Base-by-base conservation (phyloP, 2,113 vertebrate genomes). In the Diglossa brunneiventris region DNA sequence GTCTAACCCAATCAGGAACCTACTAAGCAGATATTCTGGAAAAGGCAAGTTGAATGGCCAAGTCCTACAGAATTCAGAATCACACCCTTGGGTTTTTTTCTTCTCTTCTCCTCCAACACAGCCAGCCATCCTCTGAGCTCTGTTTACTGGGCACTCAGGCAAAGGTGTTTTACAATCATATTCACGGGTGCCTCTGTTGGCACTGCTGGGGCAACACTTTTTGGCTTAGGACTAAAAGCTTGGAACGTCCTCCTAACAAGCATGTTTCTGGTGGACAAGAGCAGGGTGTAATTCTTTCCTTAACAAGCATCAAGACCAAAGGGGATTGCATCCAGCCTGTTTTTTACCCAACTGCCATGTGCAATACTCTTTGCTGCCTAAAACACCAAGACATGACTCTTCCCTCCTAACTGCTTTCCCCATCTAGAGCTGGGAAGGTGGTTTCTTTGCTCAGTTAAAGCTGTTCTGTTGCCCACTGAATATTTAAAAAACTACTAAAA, bases 401-500 rank as follows among this genome's bases (percentile, higher is more conserved):
- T 64, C 33, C 44, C 10, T 86, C 23, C 15, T 86, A 41, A 47
- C 16, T 59, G 28, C 8, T 80, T 66, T 62, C 18, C 73, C 49
- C 33, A 68, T 13, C 33, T 33, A 42, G 15, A 55, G 16, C 59
- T 66, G 21, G 44, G 30, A 69, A 50, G 30, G 33, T 35, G 46
- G 22, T 56, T 84, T 66, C 41, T 64, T 61, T 50, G 52, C 55
- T 74, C 37, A 41, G 33, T 35, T 64, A 63, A 73, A 83, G 47
- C 20, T 72, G 21, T 62, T 78, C 55, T 24, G 14, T 58, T 92
- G 30, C 26, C 83, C 30, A 26, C 14, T 44, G 37, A 90, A 53
- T 93, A 81, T 81, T 87, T 84, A 58, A 94, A 63, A 16, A 62
- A 14, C n/a, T 52, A 74, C 62, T 92, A 78, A 69, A 61, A 30